Conservation (phyloP, 2,888 invertebrate species). For the Ophioninae sp. region DNA sequence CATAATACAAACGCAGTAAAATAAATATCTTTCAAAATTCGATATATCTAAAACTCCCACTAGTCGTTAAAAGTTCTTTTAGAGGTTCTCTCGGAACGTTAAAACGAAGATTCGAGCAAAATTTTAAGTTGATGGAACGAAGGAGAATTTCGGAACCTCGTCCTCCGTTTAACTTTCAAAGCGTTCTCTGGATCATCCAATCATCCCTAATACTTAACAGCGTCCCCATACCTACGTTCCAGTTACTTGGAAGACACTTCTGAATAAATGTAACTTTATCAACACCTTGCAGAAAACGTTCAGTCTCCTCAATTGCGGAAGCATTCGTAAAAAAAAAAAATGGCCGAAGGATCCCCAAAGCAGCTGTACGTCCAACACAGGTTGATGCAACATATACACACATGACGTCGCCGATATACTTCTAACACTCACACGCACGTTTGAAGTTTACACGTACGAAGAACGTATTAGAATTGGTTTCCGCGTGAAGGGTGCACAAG, state of each 20-base stretch:
- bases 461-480: slow-evolving; percentile 52
- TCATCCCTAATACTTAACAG: neutral
- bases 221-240: neutral
- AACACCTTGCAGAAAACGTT: neutral
- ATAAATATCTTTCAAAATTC: too few relatives aligned
- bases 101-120: too few relatives aligned
- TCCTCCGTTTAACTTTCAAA: neutral
- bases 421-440: neutral
- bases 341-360: neutral
- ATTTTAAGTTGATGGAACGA: too few relatives aligned
- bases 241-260: neutral
- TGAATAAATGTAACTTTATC: neutral
- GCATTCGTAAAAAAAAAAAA: too few relatives aligned
- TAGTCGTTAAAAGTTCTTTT: too few relatives aligned
- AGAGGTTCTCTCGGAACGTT: too few relatives aligned
- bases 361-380: neutral
- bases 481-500: slow-evolving; percentile 5
- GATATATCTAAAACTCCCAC: too few relatives aligned
- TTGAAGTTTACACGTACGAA: slow-evolving; percentile 1
- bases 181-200: neutral
- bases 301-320: neutral
- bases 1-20: too few relatives aligned
- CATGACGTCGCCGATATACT: neutral
- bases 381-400: neutral
- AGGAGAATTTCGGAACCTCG: neutral